Percentiles rank a stretch among this genome's conserved stretches.
Evolutionary conservation across 2,113 vertebrate genomes (phyloP).

Genomic region (Catagonus wagneri): DNA sequence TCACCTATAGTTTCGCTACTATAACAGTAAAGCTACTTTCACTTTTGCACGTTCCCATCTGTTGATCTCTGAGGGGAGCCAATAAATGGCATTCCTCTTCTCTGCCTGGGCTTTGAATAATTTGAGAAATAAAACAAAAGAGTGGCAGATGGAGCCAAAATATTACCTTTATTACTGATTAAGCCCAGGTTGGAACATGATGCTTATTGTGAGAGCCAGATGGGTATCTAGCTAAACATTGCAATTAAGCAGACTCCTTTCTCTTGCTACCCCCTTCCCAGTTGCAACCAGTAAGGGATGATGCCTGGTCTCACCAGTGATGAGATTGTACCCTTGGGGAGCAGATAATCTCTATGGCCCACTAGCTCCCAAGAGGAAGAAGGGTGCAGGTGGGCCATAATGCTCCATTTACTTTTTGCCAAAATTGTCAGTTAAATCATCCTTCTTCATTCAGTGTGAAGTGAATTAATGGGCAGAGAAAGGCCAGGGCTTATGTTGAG

Average conservation of each 20-base stretch:
- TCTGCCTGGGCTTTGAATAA: slow-evolving; percentile 59
- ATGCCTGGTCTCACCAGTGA: neutral
- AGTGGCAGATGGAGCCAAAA: slow-evolving; percentile 55
- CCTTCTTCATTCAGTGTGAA: neutral
- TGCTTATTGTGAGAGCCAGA: slow-evolving; percentile 34
- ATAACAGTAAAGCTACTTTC: slow-evolving; percentile 32
- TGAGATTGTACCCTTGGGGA: neutral
- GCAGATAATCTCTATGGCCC: neutral
- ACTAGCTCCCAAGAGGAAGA: neutral
- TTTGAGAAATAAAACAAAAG: slow-evolving; percentile 62
- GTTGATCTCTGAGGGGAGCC: slow-evolving; percentile 63
- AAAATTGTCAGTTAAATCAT: neutral
- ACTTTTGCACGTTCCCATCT: slow-evolving; percentile 63
- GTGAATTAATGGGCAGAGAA: slow-evolving; percentile 42
- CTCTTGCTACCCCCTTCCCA: neutral
- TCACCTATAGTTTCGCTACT: slow-evolving; percentile 32
- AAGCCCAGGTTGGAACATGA: neutral
- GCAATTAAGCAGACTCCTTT: neutral
- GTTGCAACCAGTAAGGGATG: neutral
- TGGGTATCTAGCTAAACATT: neutral
- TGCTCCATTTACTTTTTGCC: neutral
- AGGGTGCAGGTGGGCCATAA: neutral
- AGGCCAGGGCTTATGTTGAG: neutral
- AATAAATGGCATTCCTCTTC: slow-evolving; percentile 42
- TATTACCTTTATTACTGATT: slow-evolving; percentile 62